Base-by-base conservation (phyloP, 2,797 vertebrate species). In the Argya squamiceps region DNA sequence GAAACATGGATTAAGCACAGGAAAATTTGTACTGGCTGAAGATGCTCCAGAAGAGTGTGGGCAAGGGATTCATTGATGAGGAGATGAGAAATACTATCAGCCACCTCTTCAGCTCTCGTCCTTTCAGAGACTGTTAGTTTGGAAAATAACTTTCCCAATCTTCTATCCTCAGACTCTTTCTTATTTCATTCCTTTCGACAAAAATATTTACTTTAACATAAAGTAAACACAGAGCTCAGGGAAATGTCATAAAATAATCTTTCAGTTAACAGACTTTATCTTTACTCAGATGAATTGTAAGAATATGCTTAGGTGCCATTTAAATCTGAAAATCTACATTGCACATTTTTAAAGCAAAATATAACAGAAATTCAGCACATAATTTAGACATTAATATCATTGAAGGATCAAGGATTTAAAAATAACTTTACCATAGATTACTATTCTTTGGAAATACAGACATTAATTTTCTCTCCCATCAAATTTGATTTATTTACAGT, bases 151-250 rank as follows among this genome's bases (percentile, higher is more conserved):
- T 43, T 93, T 52, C 12, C 46, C 13, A 39, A 9, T 9, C 8
- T 56, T 71, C 73, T 93, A 34, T 50, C 15, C 29, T 64, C 50
- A 89, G 30, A 59, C 11, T 44, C 19, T 43, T 64, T 47, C 29
- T 71, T 71, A 30, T 20, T 90, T 81, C 53, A 68, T 19, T 86
- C 6, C 23, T 39, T 63, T 70, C 70, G 41, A 87, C n/a, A 85
- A 93, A 93, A 93, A 88, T 43, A 89, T 63, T 84, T 87, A 80
- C 63, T 79, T 70, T 60, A 56, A 65, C 70, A 76, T 58, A 36
- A 75, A 68, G 53, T 44, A 88, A 85, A 89, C 58, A 76, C 7
- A 67, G 20, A 70, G 56, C 30, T 82, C 56, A 39, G 37, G 34
- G 49, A 89, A 89, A 91, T 34, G 41, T 49, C 30, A 32, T 67